Evolutionary conservation across 1,140 invertebrate species (phyloP).

Genomic region (Drosophila sproati): DNA sequence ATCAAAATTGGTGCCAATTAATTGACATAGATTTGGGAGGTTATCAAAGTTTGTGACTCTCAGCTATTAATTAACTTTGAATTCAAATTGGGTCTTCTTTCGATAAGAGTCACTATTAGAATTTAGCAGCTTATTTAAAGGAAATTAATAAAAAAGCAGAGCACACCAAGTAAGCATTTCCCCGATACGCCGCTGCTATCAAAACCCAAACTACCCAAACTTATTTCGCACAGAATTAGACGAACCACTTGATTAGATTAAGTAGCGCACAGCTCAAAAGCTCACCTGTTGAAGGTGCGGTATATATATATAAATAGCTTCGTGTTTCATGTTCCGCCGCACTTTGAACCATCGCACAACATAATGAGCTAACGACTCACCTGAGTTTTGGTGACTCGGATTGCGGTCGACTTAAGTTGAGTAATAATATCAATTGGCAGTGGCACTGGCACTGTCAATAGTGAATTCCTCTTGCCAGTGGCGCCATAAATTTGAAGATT

Average conservation of each 20-base stretch:
- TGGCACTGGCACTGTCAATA: background rate
- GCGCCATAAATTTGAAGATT: conserved; percentile 10
- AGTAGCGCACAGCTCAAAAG: background rate
- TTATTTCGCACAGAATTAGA: conserved; percentile 19
- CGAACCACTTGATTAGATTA: conserved; percentile 65
- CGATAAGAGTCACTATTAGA: conserved; percentile 16
- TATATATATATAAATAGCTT: conserved; percentile 68
- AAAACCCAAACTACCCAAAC: conserved; percentile 8
- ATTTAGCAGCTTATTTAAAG: conserved; percentile 9
- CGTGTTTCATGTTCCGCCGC: conserved; percentile 52
- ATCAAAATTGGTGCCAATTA: background rate
- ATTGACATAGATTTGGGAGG: conserved; percentile 3
- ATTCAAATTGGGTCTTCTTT: background rate
- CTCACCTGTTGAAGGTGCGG: conserved; percentile 23
- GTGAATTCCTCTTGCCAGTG: conserved; percentile 25
- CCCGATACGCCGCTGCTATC: background rate
- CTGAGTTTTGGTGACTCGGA: conserved; percentile 10
- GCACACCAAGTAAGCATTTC: conserved; percentile 2
- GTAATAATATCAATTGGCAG: conserved; percentile 27
- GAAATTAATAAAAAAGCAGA: conserved; percentile 34
- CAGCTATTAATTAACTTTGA: conserved; percentile 37
- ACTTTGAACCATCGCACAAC: conserved; percentile 62
- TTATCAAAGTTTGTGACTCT: conserved; percentile 12
- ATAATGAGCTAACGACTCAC: conserved; percentile 24
- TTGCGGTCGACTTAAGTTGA: conserved; percentile 17